Evolutionary conservation across 2,113 vertebrate species (phyloP).

Genomic region (Nesoenas mayeri): DNA sequence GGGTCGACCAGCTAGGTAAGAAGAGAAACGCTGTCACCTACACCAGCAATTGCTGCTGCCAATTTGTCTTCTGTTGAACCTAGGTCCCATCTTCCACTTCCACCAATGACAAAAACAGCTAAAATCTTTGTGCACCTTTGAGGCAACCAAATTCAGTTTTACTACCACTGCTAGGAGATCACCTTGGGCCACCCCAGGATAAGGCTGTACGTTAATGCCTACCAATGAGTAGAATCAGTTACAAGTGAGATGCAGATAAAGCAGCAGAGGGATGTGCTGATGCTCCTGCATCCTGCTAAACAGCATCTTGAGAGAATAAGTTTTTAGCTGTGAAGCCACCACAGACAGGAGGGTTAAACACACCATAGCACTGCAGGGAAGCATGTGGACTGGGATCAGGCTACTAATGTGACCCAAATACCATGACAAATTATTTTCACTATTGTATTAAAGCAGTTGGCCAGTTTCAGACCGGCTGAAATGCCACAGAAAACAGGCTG

Average conservation of each 20-base stretch:
- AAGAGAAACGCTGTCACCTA: background rate
- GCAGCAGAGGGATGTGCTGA: background rate
- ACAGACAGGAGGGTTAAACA: background rate
- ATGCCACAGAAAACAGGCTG: background rate
- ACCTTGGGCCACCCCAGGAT: background rate
- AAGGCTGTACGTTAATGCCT: background rate
- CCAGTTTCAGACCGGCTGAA: background rate
- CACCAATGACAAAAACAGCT: background rate
- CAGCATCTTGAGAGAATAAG: background rate
- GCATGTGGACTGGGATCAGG: background rate
- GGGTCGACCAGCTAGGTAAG: background rate
- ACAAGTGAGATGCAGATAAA: background rate
- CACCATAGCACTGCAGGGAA: background rate
- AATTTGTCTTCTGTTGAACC: background rate
- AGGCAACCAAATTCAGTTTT: background rate
- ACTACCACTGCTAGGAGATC: background rate
- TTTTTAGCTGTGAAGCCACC: background rate
- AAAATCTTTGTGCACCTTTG: background rate
- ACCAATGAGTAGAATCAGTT: background rate
- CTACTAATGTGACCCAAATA: background rate
- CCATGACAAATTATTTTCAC: background rate
- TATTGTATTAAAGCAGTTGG: background rate
- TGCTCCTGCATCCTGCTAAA: background rate
- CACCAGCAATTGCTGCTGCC: background rate
- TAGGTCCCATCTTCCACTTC: background rate